Conservation (phyloP, 2,113 vertebrate genomes). For the Alethe diademata region DNA sequence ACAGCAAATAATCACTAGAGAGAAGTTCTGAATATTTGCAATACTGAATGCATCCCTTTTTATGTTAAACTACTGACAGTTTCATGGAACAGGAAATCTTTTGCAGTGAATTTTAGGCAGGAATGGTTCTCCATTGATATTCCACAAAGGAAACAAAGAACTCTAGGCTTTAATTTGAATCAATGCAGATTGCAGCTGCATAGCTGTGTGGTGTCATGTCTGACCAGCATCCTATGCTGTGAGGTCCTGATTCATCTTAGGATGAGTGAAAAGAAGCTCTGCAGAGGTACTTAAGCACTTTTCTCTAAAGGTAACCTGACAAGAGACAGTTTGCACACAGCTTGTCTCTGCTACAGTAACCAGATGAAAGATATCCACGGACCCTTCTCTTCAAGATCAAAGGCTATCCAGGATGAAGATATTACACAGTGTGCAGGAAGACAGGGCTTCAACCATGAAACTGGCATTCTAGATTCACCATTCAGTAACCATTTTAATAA, state of each 20-base stretch:
- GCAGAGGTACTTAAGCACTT: neutral
- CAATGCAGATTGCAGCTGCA: neutral
- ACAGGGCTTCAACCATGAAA: neutral
- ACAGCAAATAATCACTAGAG: neutral
- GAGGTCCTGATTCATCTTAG: neutral
- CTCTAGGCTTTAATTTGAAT: neutral
- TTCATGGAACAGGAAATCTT: neutral
- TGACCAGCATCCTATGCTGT: neutral
- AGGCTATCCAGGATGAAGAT: neutral
- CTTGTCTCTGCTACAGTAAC: neutral
- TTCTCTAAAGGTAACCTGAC: neutral
- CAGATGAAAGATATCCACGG: neutral
- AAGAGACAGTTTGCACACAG: neutral
- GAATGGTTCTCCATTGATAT: neutral
- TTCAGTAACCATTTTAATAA: neutral
- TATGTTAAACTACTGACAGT: neutral
- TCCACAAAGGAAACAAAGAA: neutral
- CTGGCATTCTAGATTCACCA: neutral
- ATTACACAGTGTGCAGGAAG: neutral
- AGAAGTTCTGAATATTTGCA: neutral
- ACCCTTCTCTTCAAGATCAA: neutral
- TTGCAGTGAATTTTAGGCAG: neutral
- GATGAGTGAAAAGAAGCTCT: neutral
- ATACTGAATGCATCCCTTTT: neutral
- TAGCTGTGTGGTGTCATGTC: neutral